Conservation (phyloP, 2,888 invertebrate genomes). For the Perithous albicinctus region DNA sequence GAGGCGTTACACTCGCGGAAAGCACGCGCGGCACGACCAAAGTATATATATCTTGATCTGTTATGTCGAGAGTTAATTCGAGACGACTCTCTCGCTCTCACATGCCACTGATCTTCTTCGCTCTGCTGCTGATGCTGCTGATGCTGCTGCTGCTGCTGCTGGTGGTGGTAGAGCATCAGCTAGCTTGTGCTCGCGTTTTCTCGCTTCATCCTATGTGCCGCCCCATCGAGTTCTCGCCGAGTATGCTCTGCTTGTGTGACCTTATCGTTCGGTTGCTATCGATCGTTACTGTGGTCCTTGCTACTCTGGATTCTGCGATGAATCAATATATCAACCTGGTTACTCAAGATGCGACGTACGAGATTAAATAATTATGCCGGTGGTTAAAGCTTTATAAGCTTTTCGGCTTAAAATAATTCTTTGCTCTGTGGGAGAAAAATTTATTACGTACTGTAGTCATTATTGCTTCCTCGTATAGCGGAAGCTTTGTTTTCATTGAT, state of each 20-base stretch:
- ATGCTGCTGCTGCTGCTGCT: no score
- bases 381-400: not conserved
- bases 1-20: constrained; percentile 38
- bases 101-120: constrained; percentile 3
- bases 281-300: constrained; percentile 60
- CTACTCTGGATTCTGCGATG: constrained; percentile 54
- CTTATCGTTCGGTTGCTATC: constrained; percentile 62
- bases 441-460: no score
- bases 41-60: constrained; percentile 64
- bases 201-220: not conserved
- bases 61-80: constrained; percentile 65
- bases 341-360: constrained; percentile 18
- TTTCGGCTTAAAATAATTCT: not conserved
- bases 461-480: no score
- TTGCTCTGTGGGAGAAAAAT: no score
- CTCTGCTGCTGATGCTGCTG: not conserved
- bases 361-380: constrained; percentile 22
- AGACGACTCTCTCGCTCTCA: constrained; percentile 45
- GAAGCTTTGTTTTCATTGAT: no score
- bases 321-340: constrained; percentile 58
- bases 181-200: constrained; percentile 2
- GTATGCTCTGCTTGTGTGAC: constrained; percentile 53
- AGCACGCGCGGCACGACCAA: constrained; percentile 36
- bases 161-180: no score
- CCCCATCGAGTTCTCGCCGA: constrained; percentile 47